These are phyloP conservation scores for Aphelocoma californica DNA, from an alignment of 2,797 vertebrate genomes.

Conservation along the genomic window DNA sequence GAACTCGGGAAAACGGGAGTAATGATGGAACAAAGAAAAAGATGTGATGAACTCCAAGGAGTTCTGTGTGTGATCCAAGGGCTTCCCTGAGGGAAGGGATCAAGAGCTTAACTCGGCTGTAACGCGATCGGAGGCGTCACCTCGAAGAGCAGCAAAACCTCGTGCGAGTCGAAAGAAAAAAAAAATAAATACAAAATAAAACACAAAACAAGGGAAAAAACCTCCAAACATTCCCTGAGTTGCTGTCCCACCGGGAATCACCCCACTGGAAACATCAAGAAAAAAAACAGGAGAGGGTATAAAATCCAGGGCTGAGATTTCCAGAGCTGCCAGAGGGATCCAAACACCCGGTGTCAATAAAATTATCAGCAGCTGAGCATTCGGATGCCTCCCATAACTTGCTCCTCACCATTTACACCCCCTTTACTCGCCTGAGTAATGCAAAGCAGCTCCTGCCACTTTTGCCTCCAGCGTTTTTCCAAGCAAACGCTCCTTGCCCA, in stretches of 20 bases:
- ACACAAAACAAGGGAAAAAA: accelerated
- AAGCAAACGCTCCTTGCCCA: accelerated
- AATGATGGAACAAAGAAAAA: slow-evolving; percentile 20
- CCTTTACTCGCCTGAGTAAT: not conserved
- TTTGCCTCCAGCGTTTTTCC: not conserved
- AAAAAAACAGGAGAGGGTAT: not conserved
- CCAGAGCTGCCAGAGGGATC: slow-evolving; percentile 11
- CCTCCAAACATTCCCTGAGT: not conserved
- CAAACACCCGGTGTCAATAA: slow-evolving; percentile 10
- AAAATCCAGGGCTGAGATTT: not conserved
- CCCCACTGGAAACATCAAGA: not conserved
- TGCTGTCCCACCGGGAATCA: not conserved
- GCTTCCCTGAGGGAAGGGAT: not conserved
- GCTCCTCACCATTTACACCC: not conserved
- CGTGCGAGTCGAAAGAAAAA: not conserved
- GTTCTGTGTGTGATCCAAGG: not conserved
- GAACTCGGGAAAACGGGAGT: accelerated
- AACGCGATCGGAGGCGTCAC: not conserved
- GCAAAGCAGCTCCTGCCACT: not conserved
- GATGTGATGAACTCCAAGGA: not conserved
- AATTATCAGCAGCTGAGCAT: slow-evolving; percentile 54
- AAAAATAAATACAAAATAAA: not conserved
- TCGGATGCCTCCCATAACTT: slow-evolving; percentile 16
- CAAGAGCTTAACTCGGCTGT: not conserved
- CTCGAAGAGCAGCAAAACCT: not conserved